phyloP scores from a whole-genome alignment of 2,797 vertebrate species.

The Esox masquinongy region DNA sequence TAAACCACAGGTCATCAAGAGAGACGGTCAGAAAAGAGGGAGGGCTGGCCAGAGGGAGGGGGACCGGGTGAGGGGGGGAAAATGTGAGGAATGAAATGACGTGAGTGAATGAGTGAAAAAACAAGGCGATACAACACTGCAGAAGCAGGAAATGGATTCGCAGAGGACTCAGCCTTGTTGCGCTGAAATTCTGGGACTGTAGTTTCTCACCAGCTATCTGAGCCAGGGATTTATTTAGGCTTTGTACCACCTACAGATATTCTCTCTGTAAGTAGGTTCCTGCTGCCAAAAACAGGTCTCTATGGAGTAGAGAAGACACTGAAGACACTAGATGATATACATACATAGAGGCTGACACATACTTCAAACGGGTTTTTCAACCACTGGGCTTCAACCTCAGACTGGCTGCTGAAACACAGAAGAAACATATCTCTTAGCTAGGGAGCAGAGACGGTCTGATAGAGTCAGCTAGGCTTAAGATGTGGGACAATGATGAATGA shows the following conservation, averaged over 20 bases:
- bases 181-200: slow-evolving; percentile 54
- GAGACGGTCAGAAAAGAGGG: slow-evolving; percentile 35
- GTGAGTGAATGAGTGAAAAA: slow-evolving; percentile 12
- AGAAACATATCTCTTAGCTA: not conserved
- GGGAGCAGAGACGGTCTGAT: not conserved
- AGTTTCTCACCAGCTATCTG: not conserved
- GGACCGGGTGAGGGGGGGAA: not conserved
- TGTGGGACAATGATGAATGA: not conserved
- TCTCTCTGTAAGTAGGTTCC: not conserved
- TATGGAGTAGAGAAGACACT: not conserved
- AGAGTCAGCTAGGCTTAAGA: not conserved
- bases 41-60: slow-evolving; percentile 19
- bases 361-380: not conserved
- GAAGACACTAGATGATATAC: not conserved
- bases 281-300: not conserved
- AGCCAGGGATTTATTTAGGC: not conserved
- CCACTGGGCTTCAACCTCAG: not conserved
- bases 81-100: slow-evolving; percentile 9
- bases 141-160: not conserved
- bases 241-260: not conserved
- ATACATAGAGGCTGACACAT: not conserved
- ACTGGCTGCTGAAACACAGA: not conserved
- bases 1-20: slow-evolving; percentile 65
- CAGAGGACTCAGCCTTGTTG: slow-evolving; percentile 54
- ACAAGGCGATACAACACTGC: not conserved